These are phyloP conservation scores for Archips crataeganus DNA, from an alignment of 2,888 invertebrate genomes.

Conservation along the genomic window DNA sequence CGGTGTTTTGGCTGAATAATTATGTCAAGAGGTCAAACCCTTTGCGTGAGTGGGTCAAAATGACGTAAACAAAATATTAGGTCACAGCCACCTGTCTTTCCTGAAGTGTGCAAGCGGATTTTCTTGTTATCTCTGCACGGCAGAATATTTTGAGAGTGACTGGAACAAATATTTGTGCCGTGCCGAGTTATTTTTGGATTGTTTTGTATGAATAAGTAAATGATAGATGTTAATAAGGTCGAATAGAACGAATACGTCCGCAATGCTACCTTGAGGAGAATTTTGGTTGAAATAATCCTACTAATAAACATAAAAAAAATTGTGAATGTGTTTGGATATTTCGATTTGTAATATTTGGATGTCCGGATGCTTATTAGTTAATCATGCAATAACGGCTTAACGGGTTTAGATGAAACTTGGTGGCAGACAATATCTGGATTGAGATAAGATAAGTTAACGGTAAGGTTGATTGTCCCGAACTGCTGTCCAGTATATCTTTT, in stretches of 20 bases:
- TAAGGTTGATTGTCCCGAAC: no score
- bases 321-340: no score
- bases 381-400: no score
- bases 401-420: no score
- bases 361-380: no score
- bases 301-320: no score
- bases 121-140: constrained; percentile 32
- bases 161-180: constrained; percentile 25
- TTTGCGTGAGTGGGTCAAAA: constrained; percentile 44
- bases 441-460: no score
- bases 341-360: no score
- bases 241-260: not conserved
- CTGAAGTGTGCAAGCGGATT: constrained; percentile 31
- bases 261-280: not conserved
- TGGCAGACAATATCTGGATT: no score
- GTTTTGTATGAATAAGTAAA: constrained; percentile 17
- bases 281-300: not conserved
- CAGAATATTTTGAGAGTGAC: constrained; percentile 16
- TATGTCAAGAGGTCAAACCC: constrained; percentile 3
- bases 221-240: not conserved
- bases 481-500: no score
- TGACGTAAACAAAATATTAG: constrained; percentile 44
- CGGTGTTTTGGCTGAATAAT: not conserved
- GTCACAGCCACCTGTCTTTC: constrained; percentile 40
- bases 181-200: constrained; percentile 15